Conservation (phyloP, 1,140 invertebrate species). For the Aphis craccivora region DNA sequence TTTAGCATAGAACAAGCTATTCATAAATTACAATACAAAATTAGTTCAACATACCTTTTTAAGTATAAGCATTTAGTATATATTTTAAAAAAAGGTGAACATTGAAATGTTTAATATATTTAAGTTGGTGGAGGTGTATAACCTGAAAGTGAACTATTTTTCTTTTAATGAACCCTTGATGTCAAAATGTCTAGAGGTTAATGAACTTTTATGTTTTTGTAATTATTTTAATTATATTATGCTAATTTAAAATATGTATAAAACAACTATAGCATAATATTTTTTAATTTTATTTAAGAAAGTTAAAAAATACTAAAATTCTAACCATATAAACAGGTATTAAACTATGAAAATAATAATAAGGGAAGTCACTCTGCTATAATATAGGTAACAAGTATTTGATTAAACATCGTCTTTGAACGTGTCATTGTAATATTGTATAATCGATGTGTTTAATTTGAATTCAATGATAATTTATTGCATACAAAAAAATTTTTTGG, state of each 20-base stretch:
- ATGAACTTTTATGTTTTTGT: constrained; percentile 24
- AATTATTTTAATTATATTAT: constrained; percentile 2
- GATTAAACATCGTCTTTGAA: not conserved
- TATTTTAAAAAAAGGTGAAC: not conserved
- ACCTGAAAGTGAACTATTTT: not conserved
- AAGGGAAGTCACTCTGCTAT: not conserved
- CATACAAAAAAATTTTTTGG: not conserved
- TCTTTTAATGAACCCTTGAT: not conserved
- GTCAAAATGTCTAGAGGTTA: not conserved
- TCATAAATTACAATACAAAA: not conserved
- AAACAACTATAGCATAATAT: not conserved
- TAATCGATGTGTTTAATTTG: not conserved
- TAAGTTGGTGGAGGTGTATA: not conserved
- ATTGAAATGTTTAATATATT: not conserved
- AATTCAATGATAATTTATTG: not conserved
- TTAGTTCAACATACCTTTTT: not conserved
- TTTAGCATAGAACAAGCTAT: not conserved
- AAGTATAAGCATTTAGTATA: not conserved
- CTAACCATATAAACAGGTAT: not conserved
- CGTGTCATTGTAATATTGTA: not conserved
- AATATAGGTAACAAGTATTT: not conserved
- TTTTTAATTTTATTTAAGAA: not conserved
- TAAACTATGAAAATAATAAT: not conserved
- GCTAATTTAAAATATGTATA: not conserved
- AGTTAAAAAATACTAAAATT: not conserved